Percentiles rank a stretch among this genome's conserved stretches.
Evolutionary conservation across 2,888 invertebrate genomes (phyloP).

Genomic region (Dioctria linearis): DNA sequence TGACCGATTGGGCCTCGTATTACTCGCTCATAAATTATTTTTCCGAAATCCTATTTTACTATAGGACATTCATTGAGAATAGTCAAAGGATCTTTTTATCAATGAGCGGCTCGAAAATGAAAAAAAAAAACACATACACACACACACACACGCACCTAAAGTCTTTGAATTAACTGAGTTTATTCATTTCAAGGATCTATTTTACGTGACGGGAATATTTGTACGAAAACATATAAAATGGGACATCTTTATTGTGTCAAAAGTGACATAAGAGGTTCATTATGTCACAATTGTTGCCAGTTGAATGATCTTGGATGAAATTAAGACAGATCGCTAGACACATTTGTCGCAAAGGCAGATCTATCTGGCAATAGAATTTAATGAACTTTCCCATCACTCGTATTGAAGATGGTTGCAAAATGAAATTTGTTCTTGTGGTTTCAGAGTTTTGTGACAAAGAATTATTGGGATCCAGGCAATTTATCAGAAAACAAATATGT

Average conservation of each 20-base stretch:
- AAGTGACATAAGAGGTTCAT: slow-evolving; percentile 39
- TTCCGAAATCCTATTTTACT: not conserved
- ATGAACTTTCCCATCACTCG: slow-evolving; percentile 26
- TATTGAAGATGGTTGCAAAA: slow-evolving; percentile 5
- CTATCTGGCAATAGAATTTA: slow-evolving; percentile 6
- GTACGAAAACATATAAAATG: slow-evolving; percentile 6
- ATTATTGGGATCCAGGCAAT: too few relatives aligned
- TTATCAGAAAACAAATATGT: too few relatives aligned
- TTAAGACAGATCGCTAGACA: slow-evolving; percentile 15
- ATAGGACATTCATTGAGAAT: slow-evolving; percentile 23
- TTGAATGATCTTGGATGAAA: slow-evolving; percentile 28
- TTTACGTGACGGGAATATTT: not conserved
- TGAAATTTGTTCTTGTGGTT: not conserved
- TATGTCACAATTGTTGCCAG: slow-evolving; percentile 45
- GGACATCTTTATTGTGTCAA: slow-evolving; percentile 7
- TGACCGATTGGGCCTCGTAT: slow-evolving; percentile 48
- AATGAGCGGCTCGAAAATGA: slow-evolving; percentile 22
- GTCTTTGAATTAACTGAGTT: not conserved
- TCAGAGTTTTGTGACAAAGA: not conserved
- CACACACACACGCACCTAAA: not conserved
- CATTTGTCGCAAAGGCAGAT: not conserved
- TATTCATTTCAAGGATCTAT: not conserved
- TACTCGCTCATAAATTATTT: slow-evolving; percentile 37
- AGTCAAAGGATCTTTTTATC: slow-evolving; percentile 40
- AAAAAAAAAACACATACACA: too few relatives aligned